Percentiles rank a stretch among this genome's conserved stretches.
phyloP scores from a whole-genome alignment of 2,113 vertebrate genomes.

The Drymodes brunneopygia region DNA sequence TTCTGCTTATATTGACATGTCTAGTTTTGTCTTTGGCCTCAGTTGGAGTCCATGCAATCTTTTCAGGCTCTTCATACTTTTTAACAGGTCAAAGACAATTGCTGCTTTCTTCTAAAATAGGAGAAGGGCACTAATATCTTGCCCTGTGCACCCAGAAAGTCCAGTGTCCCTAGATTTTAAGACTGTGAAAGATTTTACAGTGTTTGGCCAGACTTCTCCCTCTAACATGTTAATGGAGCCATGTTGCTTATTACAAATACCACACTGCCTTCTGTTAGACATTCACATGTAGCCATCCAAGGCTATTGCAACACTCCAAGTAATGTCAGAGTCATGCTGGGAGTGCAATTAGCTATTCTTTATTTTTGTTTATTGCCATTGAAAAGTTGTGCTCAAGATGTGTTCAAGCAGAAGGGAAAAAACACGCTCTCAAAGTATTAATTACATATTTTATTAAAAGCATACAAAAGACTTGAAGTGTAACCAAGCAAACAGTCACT shows the following conservation, averaged over 20 bases:
- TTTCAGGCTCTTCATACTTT: background rate
- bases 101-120: background rate
- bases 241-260: background rate
- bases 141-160: background rate
- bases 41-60: background rate
- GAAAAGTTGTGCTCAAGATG: background rate
- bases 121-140: background rate
- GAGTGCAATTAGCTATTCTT: background rate
- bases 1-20: background rate
- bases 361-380: background rate
- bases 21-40: background rate
- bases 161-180: background rate
- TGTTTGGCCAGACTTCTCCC: background rate
- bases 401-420: background rate
- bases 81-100: background rate
- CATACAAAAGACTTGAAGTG: background rate
- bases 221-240: background rate
- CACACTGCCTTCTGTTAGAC: background rate
- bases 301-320: background rate
- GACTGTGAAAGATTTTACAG: background rate
- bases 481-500: background rate
- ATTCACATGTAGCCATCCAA: background rate
- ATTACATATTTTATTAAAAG: constrained; percentile 16
- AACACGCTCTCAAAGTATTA: background rate
- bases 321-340: background rate